These are phyloP conservation scores for Harpagus bidentatus DNA, from an alignment of 2,113 vertebrate genomes.

Conservation along the genomic window DNA sequence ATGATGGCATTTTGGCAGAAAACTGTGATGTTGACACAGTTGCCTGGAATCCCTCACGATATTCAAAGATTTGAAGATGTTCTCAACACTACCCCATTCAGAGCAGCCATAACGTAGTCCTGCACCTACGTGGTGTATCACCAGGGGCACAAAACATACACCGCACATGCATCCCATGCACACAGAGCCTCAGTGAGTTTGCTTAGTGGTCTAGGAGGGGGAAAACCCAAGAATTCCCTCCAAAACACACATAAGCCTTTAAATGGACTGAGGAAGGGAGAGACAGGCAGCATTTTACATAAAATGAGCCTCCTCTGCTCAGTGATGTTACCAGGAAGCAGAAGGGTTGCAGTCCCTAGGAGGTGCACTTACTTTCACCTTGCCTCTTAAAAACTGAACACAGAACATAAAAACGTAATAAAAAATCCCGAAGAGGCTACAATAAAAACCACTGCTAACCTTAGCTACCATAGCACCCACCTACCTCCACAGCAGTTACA, in stretches of 20 bases:
- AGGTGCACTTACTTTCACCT: neutral
- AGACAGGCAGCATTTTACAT: neutral
- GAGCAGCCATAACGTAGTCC: neutral
- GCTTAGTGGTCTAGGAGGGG: rapidly evolving
- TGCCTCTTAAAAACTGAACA: neutral
- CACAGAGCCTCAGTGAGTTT: neutral
- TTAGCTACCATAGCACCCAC: neutral
- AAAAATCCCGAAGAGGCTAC: neutral
- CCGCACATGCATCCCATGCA: rapidly evolving
- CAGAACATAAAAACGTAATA: neutral
- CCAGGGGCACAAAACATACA: neutral
- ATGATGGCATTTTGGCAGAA: neutral
- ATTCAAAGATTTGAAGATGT: neutral
- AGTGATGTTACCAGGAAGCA: neutral
- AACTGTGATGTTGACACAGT: neutral
- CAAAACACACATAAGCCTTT: neutral
- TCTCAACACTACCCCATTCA: neutral
- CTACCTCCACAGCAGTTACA: neutral
- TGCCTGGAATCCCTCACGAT: neutral
- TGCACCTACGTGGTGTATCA: rapidly evolving
- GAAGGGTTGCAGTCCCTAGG: neutral
- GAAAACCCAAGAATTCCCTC: neutral
- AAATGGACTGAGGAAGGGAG: neutral
- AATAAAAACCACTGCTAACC: neutral
- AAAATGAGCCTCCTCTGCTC: neutral